Evolutionary conservation across 2,113 vertebrate species (phyloP), one percentile per base, ranked within the genome.

Genomic region (Psophia crepitans): DNA sequence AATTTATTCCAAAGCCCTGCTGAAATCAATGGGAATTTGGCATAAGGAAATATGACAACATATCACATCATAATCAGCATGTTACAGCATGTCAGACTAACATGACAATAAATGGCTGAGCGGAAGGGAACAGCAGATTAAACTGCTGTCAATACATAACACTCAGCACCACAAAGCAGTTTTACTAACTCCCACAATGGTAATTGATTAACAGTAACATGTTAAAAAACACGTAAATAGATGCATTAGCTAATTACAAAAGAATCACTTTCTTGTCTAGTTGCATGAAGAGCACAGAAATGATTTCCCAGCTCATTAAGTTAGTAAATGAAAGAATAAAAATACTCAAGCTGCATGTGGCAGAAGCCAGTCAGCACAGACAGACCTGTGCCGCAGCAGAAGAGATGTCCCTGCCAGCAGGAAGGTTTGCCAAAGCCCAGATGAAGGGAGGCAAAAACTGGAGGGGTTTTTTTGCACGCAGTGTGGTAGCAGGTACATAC

Each of bases 291-390:
- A 87, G 80, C 85, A 77, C 21, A 73, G 73, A 74, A 89, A 84
- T 75, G 37, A 96, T 91, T 96, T 94, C 90, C 51, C 90, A 97
- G 84, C 46, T 95, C 43, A 71, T 78, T 94, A 90, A 89, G 56
- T 89, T 73, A 81, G 87, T 56, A 94, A 95, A 95, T 89, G 60
- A 80, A 91, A 80, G 68, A 84, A 80, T 37, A 37, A 66, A 75
- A 80, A 41, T 57, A 37, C 8, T n/a, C 32, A 43, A 65, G 63
- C 57, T 46, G 14, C 27, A 12, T 37, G 48, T 74, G 80, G 24
- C 3, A 2, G 58, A 70, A 87, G 53, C 28, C 60, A 14, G 49
- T 58, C 44, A 68, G 81, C 14, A 48, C 60, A 80, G 60, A 54
- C 32, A 90, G 71, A 69, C 24, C 56, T 30, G 68, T 32, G 74